Conservation (phyloP, 37 sponge, comb jelly and placozoan species). For the Diacarnus erythraeanus region DNA sequence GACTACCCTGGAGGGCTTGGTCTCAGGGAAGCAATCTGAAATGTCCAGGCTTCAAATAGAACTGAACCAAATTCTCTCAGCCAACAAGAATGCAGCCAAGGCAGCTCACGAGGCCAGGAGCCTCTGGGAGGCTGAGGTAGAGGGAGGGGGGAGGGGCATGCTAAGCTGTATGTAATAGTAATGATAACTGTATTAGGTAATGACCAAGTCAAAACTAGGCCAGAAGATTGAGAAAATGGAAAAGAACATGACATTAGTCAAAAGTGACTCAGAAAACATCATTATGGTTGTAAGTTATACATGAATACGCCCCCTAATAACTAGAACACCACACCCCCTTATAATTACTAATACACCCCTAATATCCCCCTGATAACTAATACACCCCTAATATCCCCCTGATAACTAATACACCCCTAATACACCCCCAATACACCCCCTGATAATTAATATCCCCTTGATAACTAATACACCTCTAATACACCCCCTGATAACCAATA, state of each 20-base stretch:
- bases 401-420: not conserved
- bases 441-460: not conserved
- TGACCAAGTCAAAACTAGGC: constrained; percentile 68
- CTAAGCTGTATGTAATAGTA: no score
- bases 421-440: no score
- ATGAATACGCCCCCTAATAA: no score
- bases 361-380: not conserved
- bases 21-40: constrained; percentile 14
- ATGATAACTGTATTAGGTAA: no score
- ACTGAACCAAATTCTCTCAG: not conserved
- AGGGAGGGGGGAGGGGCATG: constrained; percentile 66
- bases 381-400: not conserved
- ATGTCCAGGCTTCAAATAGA: not conserved
- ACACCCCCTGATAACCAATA: not conserved
- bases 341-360: no score
- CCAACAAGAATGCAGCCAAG: not conserved
- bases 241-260: not conserved
- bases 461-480: not conserved
- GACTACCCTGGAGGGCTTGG: not conserved
- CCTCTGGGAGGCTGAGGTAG: constrained; percentile 83
- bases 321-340: not conserved
- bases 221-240: constrained; percentile 56
- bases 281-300: constrained; percentile 32
- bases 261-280: no score
- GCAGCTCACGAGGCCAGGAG: constrained; percentile 14